Evolutionary conservation across 23 tunicate genomes (phyloP).

Genomic region (Diplosoma virens): DNA sequence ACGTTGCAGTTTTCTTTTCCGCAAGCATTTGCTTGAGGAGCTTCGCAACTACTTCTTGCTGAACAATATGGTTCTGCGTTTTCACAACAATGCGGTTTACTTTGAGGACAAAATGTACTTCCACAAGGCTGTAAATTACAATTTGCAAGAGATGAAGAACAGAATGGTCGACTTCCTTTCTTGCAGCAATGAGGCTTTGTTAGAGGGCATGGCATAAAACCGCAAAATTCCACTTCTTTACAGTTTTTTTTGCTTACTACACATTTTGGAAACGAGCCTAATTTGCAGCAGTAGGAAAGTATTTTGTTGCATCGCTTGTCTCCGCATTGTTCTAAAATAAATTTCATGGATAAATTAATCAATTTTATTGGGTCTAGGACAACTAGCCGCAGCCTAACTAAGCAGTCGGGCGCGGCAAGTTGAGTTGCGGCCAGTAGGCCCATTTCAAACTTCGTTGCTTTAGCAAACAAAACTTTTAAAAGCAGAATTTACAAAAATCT

Average conservation of each 20-base stretch:
- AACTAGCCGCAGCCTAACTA: too few relatives aligned
- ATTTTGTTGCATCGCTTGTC: background rate
- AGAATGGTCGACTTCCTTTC: background rate
- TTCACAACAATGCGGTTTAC: background rate
- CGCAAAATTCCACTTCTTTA: background rate
- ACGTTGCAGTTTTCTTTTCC: background rate
- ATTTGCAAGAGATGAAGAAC: background rate
- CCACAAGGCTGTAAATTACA: background rate
- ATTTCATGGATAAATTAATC: background rate
- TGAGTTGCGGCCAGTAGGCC: too few relatives aligned
- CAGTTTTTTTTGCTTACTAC: background rate
- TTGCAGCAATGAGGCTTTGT: background rate
- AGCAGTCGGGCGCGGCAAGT: background rate
- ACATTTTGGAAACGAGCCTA: background rate
- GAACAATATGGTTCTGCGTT: background rate
- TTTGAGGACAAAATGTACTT: background rate
- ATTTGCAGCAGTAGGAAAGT: background rate
- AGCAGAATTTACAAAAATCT: too few relatives aligned
- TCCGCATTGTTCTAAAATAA: background rate
- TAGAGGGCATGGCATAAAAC: background rate
- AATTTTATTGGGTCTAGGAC: background rate
- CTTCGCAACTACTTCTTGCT: background rate
- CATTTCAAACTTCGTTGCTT: too few relatives aligned
- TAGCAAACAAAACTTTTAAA: too few relatives aligned
- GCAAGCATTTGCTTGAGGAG: background rate